phyloP scores from a whole-genome alignment of 30 jellyfish, hydroid and myxozoan genomes.

The Hydra vulgaris region DNA sequence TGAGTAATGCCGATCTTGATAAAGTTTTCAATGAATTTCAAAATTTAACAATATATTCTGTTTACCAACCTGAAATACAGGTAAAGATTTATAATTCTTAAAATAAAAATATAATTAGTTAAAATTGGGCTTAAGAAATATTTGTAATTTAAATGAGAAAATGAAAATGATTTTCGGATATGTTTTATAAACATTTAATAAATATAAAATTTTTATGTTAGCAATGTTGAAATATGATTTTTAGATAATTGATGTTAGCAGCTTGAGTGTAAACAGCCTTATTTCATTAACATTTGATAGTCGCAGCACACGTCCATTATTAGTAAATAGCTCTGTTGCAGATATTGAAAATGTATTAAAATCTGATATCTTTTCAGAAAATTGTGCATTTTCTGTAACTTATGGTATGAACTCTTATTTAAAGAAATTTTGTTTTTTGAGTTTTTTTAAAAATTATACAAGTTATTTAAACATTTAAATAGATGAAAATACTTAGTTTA shows the following conservation, averaged over 20 bases:
- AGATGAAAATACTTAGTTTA: too few species aligned
- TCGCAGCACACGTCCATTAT: background rate
- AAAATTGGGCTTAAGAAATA: too few species aligned
- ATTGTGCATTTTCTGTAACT: background rate
- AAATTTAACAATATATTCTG: constrained; percentile 34
- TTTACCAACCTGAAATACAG: constrained; percentile 44
- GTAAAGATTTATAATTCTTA: too few species aligned
- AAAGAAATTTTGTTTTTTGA: too few species aligned
- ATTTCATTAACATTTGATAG: background rate
- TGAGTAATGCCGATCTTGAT: constrained; percentile 39
- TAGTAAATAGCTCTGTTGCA: background rate
- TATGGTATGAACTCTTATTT: too few species aligned
- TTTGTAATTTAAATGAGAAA: too few species aligned
- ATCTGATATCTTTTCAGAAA: background rate
- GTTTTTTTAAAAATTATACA: too few species aligned
- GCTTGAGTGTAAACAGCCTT: background rate
- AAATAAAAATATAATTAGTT: too few species aligned
- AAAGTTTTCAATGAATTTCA: constrained; percentile 70
- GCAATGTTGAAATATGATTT: background rate
- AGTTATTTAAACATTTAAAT: too few species aligned
- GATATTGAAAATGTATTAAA: background rate
- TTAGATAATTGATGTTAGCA: background rate
- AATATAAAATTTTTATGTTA: too few species aligned
- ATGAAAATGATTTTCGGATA: too few species aligned
- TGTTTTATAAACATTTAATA: too few species aligned